Percentiles rank a stretch among this genome's conserved stretches.
These are phyloP conservation scores for Leptarthrus brevirostris DNA, from an alignment of 2,888 invertebrate genomes.

Conservation along the genomic window DNA sequence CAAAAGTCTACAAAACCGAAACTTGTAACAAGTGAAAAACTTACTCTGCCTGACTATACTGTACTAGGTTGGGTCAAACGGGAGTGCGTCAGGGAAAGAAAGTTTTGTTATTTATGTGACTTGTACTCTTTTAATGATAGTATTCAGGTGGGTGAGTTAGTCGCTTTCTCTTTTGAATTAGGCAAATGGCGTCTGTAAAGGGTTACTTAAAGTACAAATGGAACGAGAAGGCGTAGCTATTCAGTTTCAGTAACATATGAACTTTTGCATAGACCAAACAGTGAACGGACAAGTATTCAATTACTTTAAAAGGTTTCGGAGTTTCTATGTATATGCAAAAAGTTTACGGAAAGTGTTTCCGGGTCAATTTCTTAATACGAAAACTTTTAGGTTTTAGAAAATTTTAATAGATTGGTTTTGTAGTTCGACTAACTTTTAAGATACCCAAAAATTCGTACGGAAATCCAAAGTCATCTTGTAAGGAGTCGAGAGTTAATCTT, in stretches of 20 bases:
- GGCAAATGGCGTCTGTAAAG: not conserved
- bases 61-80: not conserved
- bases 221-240: not conserved
- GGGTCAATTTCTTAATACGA: too few relatives aligned
- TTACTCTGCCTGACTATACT: not conserved
- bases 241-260: not conserved
- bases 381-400: too few relatives aligned
- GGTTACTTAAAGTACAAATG: not conserved
- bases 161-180: slow-evolving; percentile 11
- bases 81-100: slow-evolving; percentile 19
- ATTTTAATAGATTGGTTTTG: too few relatives aligned
- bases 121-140: slow-evolving; percentile 39
- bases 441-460: too few relatives aligned
- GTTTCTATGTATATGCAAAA: too few relatives aligned
- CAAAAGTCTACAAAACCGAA: slow-evolving; percentile 32
- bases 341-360: too few relatives aligned
- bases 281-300: too few relatives aligned
- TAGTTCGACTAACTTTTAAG: too few relatives aligned
- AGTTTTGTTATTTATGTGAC: slow-evolving; percentile 46
- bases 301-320: too few relatives aligned
- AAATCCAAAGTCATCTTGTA: too few relatives aligned
- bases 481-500: too few relatives aligned
- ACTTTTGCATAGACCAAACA: not conserved
- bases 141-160: slow-evolving; percentile 19
- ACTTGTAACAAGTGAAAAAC: slow-evolving; percentile 11